Evolutionary conservation across 2,888 invertebrate species (phyloP).

Genomic region (Mesodorylaimus sp.): DNA sequence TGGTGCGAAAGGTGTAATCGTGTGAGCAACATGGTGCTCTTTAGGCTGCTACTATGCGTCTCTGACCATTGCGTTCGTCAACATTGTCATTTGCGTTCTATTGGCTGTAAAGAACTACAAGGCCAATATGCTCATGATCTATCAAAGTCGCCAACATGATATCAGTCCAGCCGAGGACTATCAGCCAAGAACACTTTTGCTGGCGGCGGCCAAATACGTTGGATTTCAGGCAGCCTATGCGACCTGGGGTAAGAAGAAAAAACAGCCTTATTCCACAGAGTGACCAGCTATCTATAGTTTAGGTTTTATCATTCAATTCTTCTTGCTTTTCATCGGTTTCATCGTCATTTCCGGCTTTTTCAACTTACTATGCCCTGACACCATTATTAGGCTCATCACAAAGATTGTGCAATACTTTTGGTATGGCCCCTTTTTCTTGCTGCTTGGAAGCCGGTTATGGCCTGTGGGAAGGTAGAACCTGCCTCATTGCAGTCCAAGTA

Average conservation of each 20-base stretch:
- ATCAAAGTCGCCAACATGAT: not conserved
- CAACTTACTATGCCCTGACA: not conserved
- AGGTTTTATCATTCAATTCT: not conserved
- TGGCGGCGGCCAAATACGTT: slow-evolving; percentile 1
- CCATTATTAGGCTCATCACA: not conserved
- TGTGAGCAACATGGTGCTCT: too few species aligned
- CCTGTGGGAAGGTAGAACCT: too few species aligned
- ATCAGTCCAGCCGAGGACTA: not conserved
- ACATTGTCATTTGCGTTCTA: not conserved
- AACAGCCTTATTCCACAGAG: not conserved
- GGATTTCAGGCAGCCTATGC: slow-evolving; percentile 5
- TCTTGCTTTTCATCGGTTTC: not conserved
- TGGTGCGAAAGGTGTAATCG: too few species aligned
- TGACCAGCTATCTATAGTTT: not conserved
- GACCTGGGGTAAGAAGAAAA: not conserved
- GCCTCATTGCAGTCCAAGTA: too few species aligned
- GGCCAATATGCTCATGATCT: not conserved
- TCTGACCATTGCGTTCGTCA: too few species aligned
- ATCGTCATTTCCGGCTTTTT: not conserved
- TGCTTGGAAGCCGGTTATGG: too few species aligned
- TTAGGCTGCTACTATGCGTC: too few species aligned
- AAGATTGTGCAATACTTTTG: not conserved
- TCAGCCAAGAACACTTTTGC: not conserved
- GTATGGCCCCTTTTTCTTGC: too few species aligned
- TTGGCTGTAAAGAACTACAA: slow-evolving; percentile 1